Evolutionary conservation across 2,888 invertebrate species (phyloP).

Genomic region (Drosophila birchii): DNA sequence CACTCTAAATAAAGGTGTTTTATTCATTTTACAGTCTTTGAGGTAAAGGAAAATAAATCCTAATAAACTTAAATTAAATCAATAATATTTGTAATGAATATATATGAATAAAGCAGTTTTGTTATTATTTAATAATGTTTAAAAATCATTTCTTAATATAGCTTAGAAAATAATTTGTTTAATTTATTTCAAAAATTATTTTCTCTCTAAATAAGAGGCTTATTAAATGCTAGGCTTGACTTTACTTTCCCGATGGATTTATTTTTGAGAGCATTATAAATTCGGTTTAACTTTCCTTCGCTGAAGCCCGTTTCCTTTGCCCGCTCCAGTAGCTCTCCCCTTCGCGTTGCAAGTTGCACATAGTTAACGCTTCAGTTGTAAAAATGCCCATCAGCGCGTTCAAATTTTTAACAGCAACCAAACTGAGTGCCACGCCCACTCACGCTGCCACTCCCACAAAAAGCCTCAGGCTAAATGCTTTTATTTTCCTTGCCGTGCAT

Average conservation of each 20-base stretch:
- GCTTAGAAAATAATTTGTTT: too few species aligned
- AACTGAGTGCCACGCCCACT: constrained; percentile 44
- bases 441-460: constrained; percentile 26
- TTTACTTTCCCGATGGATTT: background rate
- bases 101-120: background rate
- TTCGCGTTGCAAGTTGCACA: constrained; percentile 61
- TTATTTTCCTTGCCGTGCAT: constrained; percentile 57
- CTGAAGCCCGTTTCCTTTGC: constrained; percentile 18
- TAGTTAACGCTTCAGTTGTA: constrained; percentile 79
- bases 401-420: constrained; percentile 70
- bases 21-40: too few species aligned
- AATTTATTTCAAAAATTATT: background rate
- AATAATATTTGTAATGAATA: too few species aligned
- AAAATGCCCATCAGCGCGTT: constrained; percentile 76
- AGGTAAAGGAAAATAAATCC: too few species aligned
- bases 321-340: background rate
- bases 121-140: background rate
- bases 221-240: background rate
- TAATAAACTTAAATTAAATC: too few species aligned
- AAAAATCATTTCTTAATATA: too few species aligned
- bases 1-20: background rate
- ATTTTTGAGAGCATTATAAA: background rate
- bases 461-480: constrained; percentile 40
- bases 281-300: background rate
- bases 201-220: background rate